Evolutionary conservation across 2,888 invertebrate species (phyloP).

Genomic region (Endotricha flammealis): DNA sequence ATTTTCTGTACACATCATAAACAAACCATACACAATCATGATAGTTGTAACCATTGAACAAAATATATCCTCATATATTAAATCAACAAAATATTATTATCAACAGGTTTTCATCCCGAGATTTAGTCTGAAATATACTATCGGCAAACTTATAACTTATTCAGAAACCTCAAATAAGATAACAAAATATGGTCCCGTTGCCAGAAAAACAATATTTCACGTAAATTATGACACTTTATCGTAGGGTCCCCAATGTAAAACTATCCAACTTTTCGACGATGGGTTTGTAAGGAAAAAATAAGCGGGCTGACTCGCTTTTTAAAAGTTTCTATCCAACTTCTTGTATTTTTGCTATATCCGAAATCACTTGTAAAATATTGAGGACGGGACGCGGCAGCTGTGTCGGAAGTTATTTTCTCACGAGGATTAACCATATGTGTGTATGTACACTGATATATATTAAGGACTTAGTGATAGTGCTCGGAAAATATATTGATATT

Average conservation of each 20-base stretch:
- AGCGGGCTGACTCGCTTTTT: slow-evolving; percentile 49
- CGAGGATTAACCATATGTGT: neutral
- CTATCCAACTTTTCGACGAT: slow-evolving; percentile 58
- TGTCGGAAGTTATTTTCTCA: slow-evolving; percentile 44
- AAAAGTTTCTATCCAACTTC: slow-evolving; percentile 53
- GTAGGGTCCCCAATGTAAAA: slow-evolving; percentile 65
- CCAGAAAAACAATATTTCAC: slow-evolving; percentile 60
- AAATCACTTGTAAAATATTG: slow-evolving; percentile 62
- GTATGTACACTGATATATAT: too few species aligned
- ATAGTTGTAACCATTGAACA: too few species aligned
- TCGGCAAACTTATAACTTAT: slow-evolving; percentile 39
- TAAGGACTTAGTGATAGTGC: too few species aligned
- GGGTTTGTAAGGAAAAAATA: slow-evolving; percentile 59
- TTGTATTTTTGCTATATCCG: slow-evolving; percentile 56
- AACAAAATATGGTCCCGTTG: slow-evolving; percentile 48
- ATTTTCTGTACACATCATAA: too few species aligned
- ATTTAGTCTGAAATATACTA: slow-evolving; percentile 26
- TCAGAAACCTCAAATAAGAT: slow-evolving; percentile 49
- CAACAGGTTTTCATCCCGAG: slow-evolving; percentile 42
- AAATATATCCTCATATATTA: slow-evolving; percentile 11
- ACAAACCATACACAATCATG: too few species aligned
- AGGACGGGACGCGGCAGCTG: slow-evolving; percentile 42
- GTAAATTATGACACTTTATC: slow-evolving; percentile 68
- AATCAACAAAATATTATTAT: slow-evolving; percentile 21
- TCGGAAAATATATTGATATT: too few species aligned